phyloP scores from a whole-genome alignment of 2,113 vertebrate genomes.

The Balaeniceps rex region DNA sequence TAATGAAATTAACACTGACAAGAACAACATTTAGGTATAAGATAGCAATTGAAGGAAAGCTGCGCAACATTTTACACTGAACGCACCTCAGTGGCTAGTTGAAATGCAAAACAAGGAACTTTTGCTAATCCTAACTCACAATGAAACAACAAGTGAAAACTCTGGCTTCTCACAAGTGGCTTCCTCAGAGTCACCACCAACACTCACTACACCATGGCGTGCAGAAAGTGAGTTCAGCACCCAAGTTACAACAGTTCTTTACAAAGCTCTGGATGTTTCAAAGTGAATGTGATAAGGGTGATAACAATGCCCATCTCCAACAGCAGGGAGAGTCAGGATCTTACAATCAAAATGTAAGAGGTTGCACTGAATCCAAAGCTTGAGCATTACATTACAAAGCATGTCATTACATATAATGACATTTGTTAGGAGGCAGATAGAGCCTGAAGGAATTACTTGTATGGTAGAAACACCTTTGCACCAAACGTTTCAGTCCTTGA shows the following conservation, averaged over 20 bases:
- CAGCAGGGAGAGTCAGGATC: not conserved
- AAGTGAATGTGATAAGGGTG: not conserved
- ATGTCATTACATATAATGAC: not conserved
- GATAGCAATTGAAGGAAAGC: not conserved
- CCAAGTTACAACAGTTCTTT: not conserved
- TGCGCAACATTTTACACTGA: not conserved
- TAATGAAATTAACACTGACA: not conserved
- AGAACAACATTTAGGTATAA: not conserved
- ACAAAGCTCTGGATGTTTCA: not conserved
- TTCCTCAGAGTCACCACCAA: not conserved
- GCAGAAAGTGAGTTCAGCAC: not conserved
- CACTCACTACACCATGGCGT: rapidly evolving
- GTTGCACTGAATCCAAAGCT: not conserved
- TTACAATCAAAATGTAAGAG: not conserved
- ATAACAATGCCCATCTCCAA: not conserved
- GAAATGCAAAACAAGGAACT: not conserved
- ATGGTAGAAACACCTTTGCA: not conserved
- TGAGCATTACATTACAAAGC: not conserved
- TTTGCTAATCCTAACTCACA: not conserved
- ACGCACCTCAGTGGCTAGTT: not conserved
- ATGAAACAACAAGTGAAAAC: not conserved
- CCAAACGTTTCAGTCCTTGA: not conserved
- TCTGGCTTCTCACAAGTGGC: not conserved
- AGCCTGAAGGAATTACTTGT: not conserved
- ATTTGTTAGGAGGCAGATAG: not conserved